These are phyloP conservation scores for Tyrophagus putrescentiae DNA, from an alignment of 1,140 invertebrate genomes.

Conservation along the genomic window DNA sequence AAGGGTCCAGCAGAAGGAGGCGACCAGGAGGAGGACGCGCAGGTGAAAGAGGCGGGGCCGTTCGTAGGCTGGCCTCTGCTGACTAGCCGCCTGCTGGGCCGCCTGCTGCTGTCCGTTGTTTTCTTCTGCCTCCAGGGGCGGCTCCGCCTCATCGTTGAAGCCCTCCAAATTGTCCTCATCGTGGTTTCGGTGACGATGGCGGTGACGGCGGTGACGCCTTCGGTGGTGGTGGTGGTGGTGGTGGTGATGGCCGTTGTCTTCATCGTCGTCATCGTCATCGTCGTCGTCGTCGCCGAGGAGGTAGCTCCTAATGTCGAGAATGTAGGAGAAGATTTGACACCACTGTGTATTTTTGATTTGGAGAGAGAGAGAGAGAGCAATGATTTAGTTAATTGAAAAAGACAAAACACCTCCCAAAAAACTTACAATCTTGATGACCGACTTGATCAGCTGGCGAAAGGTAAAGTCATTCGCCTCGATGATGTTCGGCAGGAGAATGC, in stretches of 20 bases:
- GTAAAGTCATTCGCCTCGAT: constrained; percentile 64
- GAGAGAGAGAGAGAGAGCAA: too few relatives aligned
- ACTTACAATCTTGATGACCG: constrained; percentile 56
- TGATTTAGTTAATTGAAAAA: too few relatives aligned
- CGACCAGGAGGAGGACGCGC: constrained; percentile 13
- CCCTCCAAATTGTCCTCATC: too few relatives aligned
- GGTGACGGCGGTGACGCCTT: too few relatives aligned
- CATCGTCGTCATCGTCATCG: constrained; percentile 23
- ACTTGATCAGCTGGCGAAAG: constrained; percentile 79
- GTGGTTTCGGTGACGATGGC: too few relatives aligned
- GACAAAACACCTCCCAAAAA: too few relatives aligned
- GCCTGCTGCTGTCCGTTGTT: neutral
- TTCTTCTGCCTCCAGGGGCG: too few relatives aligned
- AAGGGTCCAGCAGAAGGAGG: constrained; percentile 14
- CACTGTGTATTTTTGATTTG: too few relatives aligned
- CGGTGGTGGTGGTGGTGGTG: too few relatives aligned
- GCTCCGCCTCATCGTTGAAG: too few relatives aligned
- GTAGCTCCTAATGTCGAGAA: constrained; percentile 74
- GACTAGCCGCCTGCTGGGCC: neutral
- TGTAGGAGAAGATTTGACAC: constrained; percentile 69
- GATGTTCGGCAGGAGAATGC: constrained; percentile 52
- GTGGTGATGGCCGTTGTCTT: too few relatives aligned
- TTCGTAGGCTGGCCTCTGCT: constrained; percentile 61
- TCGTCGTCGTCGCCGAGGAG: constrained; percentile 51
- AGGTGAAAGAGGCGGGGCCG: constrained; percentile 64